Evolutionary conservation across 2,113 vertebrate genomes (phyloP).

Genomic region (Paratilapia polleni): DNA sequence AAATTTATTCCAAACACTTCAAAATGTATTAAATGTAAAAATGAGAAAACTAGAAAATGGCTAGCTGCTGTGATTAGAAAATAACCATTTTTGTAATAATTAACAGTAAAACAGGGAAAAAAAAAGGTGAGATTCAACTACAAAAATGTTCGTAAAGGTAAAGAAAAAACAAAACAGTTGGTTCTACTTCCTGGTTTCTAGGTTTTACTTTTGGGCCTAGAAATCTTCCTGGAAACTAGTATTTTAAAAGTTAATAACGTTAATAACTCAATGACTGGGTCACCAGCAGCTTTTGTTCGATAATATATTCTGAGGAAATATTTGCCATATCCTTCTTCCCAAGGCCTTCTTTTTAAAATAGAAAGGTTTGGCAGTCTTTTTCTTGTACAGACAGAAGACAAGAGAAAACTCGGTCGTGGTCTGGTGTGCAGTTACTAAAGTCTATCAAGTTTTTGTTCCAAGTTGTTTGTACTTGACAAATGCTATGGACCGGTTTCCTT

Average conservation of each 20-base stretch:
- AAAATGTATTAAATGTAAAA: no score
- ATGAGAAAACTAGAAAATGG: no score
- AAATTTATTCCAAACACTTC: no score
- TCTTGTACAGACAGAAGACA: no score
- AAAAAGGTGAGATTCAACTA: not conserved
- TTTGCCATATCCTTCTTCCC: not conserved
- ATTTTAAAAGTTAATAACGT: not conserved
- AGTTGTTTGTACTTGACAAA: no score
- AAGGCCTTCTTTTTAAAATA: not conserved
- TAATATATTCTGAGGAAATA: not conserved
- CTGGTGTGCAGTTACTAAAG: no score
- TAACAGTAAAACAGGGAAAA: not conserved
- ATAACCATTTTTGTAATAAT: not conserved
- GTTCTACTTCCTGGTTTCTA: not conserved
- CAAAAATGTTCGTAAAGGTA: not conserved
- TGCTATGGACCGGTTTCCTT: no score
- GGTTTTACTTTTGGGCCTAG: not conserved
- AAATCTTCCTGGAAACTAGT: not conserved
- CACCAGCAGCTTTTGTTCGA: not conserved
- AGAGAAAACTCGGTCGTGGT: no score
- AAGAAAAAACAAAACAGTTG: not conserved
- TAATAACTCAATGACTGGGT: not conserved
- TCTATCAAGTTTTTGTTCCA: no score
- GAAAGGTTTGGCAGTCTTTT: not conserved
- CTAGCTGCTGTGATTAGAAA: no score